Evolutionary conservation across 2,888 invertebrate genomes (phyloP).

Genomic region (Allophyes oxyacanthae): DNA sequence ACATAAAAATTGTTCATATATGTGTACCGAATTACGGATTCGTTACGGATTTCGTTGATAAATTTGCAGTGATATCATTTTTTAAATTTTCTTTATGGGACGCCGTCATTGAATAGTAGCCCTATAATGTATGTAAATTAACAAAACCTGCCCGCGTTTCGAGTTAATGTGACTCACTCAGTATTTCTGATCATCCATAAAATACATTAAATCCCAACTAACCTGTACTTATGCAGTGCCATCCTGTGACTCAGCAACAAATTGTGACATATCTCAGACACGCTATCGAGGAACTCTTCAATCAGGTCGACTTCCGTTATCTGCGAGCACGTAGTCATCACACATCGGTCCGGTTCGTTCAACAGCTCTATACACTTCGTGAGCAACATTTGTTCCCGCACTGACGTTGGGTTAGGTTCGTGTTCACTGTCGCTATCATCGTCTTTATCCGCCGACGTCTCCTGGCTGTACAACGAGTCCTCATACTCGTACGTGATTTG

Average conservation of each 20-base stretch:
- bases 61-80: no score
- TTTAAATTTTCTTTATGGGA: no score
- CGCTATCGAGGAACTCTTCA: slow-evolving; percentile 90
- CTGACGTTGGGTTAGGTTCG: slow-evolving; percentile 83
- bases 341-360: slow-evolving; percentile 88
- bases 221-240: slow-evolving; percentile 96
- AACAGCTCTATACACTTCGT: slow-evolving; percentile 91
- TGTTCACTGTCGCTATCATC: slow-evolving; percentile 90
- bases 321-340: slow-evolving; percentile 82
- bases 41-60: no score
- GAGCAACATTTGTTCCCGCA: slow-evolving; percentile 82
- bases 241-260: slow-evolving; percentile 94
- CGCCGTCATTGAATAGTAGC: no score
- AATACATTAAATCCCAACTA: no score
- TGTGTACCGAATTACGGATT: no score
- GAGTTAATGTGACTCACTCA: no score
- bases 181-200: no score
- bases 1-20: no score
- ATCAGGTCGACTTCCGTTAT: slow-evolving; percentile 85
- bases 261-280: slow-evolving; percentile 95
- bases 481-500: slow-evolving; percentile 81
- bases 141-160: no score
- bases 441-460: slow-evolving; percentile 85
- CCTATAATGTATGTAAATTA: no score
- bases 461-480: slow-evolving; percentile 84